These are phyloP conservation scores for Myotis vivesi DNA, from an alignment of 2,797 vertebrate genomes.

Conservation along the genomic window DNA sequence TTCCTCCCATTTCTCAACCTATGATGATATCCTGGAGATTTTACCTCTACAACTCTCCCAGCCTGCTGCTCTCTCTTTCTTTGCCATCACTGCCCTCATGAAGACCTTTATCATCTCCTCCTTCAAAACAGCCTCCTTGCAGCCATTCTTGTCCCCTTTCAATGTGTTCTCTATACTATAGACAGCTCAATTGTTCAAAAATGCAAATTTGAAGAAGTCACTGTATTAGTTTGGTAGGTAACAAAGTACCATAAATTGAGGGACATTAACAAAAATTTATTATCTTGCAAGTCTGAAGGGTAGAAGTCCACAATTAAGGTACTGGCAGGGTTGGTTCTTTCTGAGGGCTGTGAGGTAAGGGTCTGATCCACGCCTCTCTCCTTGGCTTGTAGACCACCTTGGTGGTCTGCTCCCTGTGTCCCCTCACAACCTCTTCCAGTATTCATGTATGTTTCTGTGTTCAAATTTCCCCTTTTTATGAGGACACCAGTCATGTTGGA, in stretches of 20 bases:
- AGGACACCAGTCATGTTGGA: background rate
- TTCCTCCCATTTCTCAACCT: background rate
- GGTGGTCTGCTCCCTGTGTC: background rate
- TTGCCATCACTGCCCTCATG: background rate
- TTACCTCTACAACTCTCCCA: background rate
- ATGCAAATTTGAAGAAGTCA: background rate
- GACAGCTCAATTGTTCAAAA: background rate
- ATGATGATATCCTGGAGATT: background rate
- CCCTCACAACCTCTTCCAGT: background rate
- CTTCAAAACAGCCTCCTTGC: background rate
- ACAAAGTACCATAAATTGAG: background rate
- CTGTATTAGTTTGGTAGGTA: background rate
- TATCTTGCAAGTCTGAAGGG: background rate
- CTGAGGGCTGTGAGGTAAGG: background rate
- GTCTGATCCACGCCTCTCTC: background rate
- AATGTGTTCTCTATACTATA: background rate
- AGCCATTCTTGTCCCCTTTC: background rate
- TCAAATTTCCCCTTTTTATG: background rate
- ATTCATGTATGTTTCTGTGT: background rate
- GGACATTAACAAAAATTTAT: background rate
- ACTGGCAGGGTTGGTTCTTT: background rate
- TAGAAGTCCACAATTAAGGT: background rate
- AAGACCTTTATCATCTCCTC: background rate
- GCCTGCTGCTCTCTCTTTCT: background rate
- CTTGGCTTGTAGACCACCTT: background rate